These are phyloP conservation scores for Drosophila histrio DNA, from an alignment of 2,888 invertebrate genomes.

Conservation along the genomic window DNA sequence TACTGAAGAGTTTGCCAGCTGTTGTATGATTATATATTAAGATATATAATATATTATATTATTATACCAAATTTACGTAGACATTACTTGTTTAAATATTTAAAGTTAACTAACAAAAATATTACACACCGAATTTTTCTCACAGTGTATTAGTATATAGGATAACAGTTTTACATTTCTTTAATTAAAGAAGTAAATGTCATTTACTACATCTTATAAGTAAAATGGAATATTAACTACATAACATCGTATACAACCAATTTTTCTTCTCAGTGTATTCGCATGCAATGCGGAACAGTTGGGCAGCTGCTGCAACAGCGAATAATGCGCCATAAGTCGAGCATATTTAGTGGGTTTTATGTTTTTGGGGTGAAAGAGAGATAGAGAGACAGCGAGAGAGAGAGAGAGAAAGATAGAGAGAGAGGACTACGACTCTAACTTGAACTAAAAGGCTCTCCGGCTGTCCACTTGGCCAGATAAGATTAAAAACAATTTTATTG, in stretches of 20 bases:
- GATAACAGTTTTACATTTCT: not conserved
- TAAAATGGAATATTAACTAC: not conserved
- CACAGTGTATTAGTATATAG: not conserved
- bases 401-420: constrained; percentile 2
- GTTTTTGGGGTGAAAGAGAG: constrained; percentile 24
- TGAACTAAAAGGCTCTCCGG: constrained; percentile 68
- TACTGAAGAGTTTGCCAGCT: too few species aligned
- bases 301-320: constrained; percentile 35
- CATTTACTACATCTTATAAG: not conserved
- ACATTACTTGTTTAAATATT: not conserved
- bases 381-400: too few species aligned
- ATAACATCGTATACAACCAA: too few species aligned
- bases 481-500: constrained; percentile 83
- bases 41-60: too few species aligned
- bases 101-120: not conserved
- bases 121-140: not conserved
- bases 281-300: constrained; percentile 45
- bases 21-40: too few species aligned
- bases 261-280: constrained; percentile 19
- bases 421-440: constrained; percentile 22
- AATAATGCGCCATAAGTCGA: constrained; percentile 73
- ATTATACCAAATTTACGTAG: too few species aligned
- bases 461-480: constrained; percentile 77
- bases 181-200: not conserved
- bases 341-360: constrained; percentile 73